Conservation (phyloP, 2,888 invertebrate species). For the Drosophila aldrichi region DNA sequence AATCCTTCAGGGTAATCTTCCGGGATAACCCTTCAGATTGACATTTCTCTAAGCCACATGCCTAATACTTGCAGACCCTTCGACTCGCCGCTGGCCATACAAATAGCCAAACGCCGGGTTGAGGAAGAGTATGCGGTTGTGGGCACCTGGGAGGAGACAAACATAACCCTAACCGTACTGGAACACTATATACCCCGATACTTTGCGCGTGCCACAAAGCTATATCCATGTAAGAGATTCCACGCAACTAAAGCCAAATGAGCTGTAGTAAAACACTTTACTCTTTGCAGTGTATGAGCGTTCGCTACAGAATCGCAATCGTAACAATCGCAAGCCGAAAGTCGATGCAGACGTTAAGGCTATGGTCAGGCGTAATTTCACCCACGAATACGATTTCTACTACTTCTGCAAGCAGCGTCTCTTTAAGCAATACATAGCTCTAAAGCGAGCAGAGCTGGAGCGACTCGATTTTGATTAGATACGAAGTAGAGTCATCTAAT, state of each 20-base stretch:
- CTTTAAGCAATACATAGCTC: slow-evolving; percentile 88
- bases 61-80: slow-evolving; percentile 89
- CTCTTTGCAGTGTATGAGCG: slow-evolving; percentile 70
- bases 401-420: slow-evolving; percentile 94
- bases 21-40: too few species aligned
- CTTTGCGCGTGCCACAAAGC: slow-evolving; percentile 90
- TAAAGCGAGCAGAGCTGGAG: slow-evolving; percentile 56
- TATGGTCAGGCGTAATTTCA: slow-evolving; percentile 93
- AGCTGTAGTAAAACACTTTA: neutral
- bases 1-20: too few species aligned
- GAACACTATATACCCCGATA: slow-evolving; percentile 94
- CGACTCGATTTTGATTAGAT: slow-evolving; percentile 1
- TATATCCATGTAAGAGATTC: slow-evolving; percentile 90
- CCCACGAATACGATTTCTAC: slow-evolving; percentile 95
- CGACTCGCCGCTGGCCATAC: slow-evolving; percentile 92
- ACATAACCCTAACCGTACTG: slow-evolving; percentile 92
- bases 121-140: slow-evolving; percentile 95
- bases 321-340: slow-evolving; percentile 93
- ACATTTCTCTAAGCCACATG: neutral
- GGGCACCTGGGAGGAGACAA: slow-evolving; percentile 94
- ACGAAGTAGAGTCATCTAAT: too few species aligned
- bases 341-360: slow-evolving; percentile 93
- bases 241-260: neutral
- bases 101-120: slow-evolving; percentile 93
- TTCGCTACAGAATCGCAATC: slow-evolving; percentile 88